phyloP scores from a whole-genome alignment of 2,888 invertebrate species.

The Scrobipalpa atriplicella region DNA sequence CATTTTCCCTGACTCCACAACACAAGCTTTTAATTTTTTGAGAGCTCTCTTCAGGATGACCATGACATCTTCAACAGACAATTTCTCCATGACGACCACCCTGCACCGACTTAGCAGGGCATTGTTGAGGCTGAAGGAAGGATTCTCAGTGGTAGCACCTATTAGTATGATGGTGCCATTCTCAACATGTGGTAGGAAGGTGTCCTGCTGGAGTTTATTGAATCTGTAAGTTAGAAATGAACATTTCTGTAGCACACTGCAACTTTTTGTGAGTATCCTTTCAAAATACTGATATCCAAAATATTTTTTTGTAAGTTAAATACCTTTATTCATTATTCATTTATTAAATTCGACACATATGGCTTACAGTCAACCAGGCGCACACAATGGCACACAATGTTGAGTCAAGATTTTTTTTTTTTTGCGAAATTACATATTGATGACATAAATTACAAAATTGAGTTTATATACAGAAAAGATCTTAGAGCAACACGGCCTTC shows the following conservation, averaged over 20 bases:
- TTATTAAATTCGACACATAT: too few relatives aligned
- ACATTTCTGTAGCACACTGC: too few relatives aligned
- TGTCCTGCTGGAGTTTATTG: conserved; percentile 92
- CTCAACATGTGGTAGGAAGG: conserved; percentile 91
- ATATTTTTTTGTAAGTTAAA: too few relatives aligned
- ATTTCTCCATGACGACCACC: conserved; percentile 89
- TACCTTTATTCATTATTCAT: too few relatives aligned
- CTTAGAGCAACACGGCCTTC: too few relatives aligned
- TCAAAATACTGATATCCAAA: too few relatives aligned
- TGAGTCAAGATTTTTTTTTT: too few relatives aligned
- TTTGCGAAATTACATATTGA: neutral
- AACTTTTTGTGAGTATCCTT: too few relatives aligned
- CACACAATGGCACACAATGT: too few relatives aligned
- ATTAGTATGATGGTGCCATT: conserved; percentile 89
- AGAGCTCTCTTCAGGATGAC: conserved; percentile 85
- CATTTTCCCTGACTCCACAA: conserved; percentile 52
- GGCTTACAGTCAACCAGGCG: too few relatives aligned
- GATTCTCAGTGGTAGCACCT: conserved; percentile 94
- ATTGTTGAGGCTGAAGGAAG: conserved; percentile 92
- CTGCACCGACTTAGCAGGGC: conserved; percentile 90
- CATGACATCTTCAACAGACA: conserved; percentile 82
- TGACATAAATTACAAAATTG: neutral
- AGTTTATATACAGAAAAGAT: neutral
- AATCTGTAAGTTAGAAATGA: conserved; percentile 75
- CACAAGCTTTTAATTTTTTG: conserved; percentile 49